Conservation (phyloP, 2,113 vertebrate genomes). For the Arvicanthis niloticus region DNA sequence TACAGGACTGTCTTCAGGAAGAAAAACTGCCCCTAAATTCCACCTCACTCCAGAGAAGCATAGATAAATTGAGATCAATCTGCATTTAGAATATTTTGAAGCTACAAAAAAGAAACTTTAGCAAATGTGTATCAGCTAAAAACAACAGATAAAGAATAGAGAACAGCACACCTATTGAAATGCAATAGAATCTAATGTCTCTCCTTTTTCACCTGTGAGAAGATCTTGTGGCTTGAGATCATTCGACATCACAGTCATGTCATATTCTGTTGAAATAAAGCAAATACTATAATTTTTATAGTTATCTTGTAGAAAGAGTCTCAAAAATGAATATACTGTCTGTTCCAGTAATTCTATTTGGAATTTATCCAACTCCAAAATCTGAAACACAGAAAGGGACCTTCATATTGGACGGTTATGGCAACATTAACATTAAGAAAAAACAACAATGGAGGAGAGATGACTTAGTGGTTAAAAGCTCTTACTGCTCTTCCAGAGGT, state of each 20-base stretch:
- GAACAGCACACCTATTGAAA: not conserved
- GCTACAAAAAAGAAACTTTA: constrained; percentile 14
- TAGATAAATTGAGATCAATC: not conserved
- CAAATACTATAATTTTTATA: constrained; percentile 63
- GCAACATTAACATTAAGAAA: constrained; percentile 50
- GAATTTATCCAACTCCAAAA: constrained; percentile 63
- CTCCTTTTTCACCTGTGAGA: constrained; percentile 1
- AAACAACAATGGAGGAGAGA: no score
- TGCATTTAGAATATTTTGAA: constrained; percentile 14
- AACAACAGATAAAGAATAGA: not conserved
- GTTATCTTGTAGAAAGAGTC: constrained; percentile 54
- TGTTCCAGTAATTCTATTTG: constrained; percentile 70
- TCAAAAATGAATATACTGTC: constrained; percentile 72
- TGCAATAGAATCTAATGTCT: constrained; percentile 11
- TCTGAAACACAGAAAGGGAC: constrained; percentile 56
- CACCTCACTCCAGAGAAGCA: not conserved
- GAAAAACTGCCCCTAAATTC: not conserved
- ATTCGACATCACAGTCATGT: constrained; percentile 58
- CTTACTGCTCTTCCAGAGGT: no score
- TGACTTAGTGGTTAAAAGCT: no score
- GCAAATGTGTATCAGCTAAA: not conserved
- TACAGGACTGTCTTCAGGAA: constrained; percentile 34
- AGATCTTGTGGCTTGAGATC: constrained; percentile 60
- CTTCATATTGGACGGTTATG: constrained; percentile 43
- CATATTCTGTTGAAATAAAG: constrained; percentile 56